phyloP scores from a whole-genome alignment of 2,797 vertebrate species.

The Molothrus ater region DNA sequence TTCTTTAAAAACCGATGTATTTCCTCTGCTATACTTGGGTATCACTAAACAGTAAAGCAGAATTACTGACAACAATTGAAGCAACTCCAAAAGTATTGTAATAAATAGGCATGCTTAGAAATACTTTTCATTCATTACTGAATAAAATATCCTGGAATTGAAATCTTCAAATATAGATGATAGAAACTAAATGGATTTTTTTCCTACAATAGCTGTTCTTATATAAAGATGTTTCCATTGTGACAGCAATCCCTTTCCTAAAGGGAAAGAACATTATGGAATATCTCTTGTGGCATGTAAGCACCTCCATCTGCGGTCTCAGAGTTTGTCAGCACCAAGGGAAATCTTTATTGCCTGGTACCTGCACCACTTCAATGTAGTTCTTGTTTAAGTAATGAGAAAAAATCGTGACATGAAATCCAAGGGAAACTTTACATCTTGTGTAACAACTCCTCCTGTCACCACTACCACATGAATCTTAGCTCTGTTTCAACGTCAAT shows the following conservation, averaged over 20 bases:
- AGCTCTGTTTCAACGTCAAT: neutral
- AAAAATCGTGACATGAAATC: slow-evolving; percentile 65
- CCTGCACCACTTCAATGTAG: slow-evolving; percentile 58
- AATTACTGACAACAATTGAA: neutral
- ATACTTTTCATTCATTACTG: neutral
- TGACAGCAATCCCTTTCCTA: slow-evolving; percentile 30
- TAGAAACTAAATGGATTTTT: neutral
- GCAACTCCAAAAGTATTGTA: neutral
- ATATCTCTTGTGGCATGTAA: slow-evolving; percentile 50
- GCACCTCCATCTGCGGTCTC: slow-evolving; percentile 35
- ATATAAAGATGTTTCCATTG: slow-evolving; percentile 51
- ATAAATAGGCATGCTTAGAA: neutral
- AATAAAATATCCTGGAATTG: neutral
- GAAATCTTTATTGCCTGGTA: slow-evolving; percentile 68
- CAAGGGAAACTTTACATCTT: slow-evolving; percentile 66
- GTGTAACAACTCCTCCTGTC: slow-evolving; percentile 68
- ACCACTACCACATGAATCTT: slow-evolving; percentile 68
- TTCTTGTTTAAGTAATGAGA: slow-evolving; percentile 71
- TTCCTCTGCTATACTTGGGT: neutral
- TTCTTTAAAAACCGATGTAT: neutral
- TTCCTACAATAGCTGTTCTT: neutral
- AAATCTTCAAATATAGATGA: neutral
- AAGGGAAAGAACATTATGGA: slow-evolving; percentile 20
- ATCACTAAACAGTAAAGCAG: neutral
- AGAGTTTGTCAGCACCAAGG: slow-evolving; percentile 54